phyloP scores from a whole-genome alignment of 1,140 invertebrate genomes.

The Neuroterus valhalla region DNA sequence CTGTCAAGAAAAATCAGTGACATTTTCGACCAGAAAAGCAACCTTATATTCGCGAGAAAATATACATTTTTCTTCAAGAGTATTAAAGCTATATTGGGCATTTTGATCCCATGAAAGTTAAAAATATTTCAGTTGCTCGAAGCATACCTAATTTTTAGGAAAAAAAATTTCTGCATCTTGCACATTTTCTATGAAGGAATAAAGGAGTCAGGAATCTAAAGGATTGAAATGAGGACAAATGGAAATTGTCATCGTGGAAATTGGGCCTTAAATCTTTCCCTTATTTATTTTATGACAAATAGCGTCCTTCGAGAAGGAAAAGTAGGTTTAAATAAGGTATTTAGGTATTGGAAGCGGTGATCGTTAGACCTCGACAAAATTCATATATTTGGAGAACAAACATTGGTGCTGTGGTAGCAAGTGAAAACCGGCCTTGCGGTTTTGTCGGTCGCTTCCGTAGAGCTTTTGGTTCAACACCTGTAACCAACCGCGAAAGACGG shows the following conservation, averaged over 20 bases:
- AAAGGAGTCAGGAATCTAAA: too few species aligned
- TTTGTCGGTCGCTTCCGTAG: background rate
- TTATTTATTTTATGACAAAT: background rate
- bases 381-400: slow-evolving; percentile 9
- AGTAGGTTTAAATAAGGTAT: background rate
- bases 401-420: background rate
- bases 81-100: too few species aligned
- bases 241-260: too few species aligned
- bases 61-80: background rate
- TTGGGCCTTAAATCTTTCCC: too few species aligned
- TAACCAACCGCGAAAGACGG: background rate
- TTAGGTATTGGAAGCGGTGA: background rate
- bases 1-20: background rate
- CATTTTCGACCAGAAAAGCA: background rate
- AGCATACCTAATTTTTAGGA: too few species aligned
- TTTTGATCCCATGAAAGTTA: too few species aligned
- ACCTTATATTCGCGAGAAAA: slow-evolving; percentile 1
- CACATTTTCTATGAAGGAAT: too few species aligned
- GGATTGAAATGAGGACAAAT: too few species aligned
- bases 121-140: too few species aligned
- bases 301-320: too few species aligned
- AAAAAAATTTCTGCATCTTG: too few species aligned
- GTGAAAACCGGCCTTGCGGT: background rate
- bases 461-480: slow-evolving; percentile 19
- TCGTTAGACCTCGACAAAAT: background rate